These are phyloP conservation scores for Corbicula japonica DNA, from an alignment of 2,888 invertebrate species.

Conservation along the genomic window DNA sequence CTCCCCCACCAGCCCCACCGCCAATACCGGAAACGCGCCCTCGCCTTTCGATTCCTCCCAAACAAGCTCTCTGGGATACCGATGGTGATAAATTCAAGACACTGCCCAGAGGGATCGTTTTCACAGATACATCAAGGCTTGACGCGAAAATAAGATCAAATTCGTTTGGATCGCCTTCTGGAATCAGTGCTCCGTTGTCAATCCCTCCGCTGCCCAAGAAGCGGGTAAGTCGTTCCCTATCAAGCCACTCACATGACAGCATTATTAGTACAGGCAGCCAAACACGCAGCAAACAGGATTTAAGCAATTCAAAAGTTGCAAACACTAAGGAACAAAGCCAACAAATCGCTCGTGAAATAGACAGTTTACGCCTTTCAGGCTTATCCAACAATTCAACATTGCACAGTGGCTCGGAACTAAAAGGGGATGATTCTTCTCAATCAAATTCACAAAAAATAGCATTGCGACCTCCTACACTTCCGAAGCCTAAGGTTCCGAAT, in stretches of 20 bases:
- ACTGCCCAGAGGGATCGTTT: neutral
- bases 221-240: neutral
- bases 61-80: neutral
- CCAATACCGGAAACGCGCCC: conserved; percentile 15
- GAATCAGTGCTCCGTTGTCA: neutral
- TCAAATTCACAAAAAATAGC: neutral
- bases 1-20: neutral
- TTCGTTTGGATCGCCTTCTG: neutral
- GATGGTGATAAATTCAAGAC: neutral
- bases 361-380: too few species aligned
- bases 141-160: neutral
- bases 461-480: neutral
- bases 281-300: too few species aligned
- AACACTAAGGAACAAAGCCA: neutral
- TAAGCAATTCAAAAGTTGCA: too few species aligned
- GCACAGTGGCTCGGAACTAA: neutral
- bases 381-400: too few species aligned
- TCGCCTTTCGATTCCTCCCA: neutral
- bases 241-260: neutral
- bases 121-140: neutral
- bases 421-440: neutral
- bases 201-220: conserved; percentile 5
- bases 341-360: too few species aligned
- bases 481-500: too few species aligned
- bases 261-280: too few species aligned